Percentiles rank a stretch among this genome's conserved stretches.
These are phyloP conservation scores for Mesorhabditis spiculigera DNA, from an alignment of 2,888 invertebrate species.

Conservation along the genomic window DNA sequence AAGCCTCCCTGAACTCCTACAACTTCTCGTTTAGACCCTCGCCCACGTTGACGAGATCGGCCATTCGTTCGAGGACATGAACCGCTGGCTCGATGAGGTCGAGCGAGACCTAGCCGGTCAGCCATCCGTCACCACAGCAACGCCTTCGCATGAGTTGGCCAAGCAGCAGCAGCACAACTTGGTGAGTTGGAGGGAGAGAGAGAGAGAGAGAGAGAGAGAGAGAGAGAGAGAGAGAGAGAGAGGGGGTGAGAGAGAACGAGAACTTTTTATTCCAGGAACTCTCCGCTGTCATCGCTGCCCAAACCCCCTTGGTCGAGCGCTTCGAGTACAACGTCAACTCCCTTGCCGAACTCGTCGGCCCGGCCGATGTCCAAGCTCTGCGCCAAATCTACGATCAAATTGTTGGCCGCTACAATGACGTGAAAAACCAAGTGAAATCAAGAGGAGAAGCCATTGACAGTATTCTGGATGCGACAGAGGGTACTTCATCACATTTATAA, in stretches of 20 bases:
- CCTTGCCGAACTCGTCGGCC: neutral
- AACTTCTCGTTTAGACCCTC: constrained; percentile 63
- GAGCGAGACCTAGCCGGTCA: constrained; percentile 89
- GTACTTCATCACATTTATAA: constrained; percentile 54
- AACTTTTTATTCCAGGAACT: constrained; percentile 66
- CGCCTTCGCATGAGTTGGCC: constrained; percentile 85
- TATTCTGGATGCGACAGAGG: constrained; percentile 71
- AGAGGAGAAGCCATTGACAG: constrained; percentile 87
- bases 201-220: too few species aligned
- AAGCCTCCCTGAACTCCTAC: neutral
- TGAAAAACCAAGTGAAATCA: constrained; percentile 77
- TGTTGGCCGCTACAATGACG: constrained; percentile 48
- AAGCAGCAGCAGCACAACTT: constrained; percentile 93
- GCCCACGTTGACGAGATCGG: constrained; percentile 93
- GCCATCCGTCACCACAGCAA: constrained; percentile 69
- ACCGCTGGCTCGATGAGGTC: constrained; percentile 64
- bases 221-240: too few species aligned
- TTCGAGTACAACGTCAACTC: constrained; percentile 73
- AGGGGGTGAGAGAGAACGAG: too few species aligned
- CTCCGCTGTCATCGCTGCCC: constrained; percentile 84
- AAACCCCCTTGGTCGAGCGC: constrained; percentile 90
- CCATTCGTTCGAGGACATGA: constrained; percentile 83
- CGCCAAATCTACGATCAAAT: constrained; percentile 40
- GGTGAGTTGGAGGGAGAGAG: constrained; percentile 60
- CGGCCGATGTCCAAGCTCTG: constrained; percentile 70